These are phyloP conservation scores for Sminthurinus aureus DNA, from an alignment of 2,888 invertebrate species.

Conservation along the genomic window DNA sequence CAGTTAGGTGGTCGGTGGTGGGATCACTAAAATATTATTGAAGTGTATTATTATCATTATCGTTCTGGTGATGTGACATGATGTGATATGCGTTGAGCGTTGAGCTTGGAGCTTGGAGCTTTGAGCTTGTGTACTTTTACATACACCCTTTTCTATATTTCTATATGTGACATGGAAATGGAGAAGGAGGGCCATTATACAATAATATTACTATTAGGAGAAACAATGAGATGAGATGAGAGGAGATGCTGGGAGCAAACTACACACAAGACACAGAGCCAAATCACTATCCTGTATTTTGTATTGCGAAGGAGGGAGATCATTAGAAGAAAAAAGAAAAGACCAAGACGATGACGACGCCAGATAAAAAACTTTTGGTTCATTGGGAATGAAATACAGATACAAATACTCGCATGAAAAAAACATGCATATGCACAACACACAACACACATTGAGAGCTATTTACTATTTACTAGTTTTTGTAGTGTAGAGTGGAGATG, in stretches of 20 bases:
- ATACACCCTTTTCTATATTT: no score
- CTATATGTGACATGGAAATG: neutral
- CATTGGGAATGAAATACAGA: constrained; percentile 30
- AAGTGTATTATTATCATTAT: neutral
- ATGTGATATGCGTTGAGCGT: no score
- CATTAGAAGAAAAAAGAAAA: constrained; percentile 22
- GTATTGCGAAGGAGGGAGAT: constrained; percentile 13
- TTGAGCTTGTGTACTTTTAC: no score
- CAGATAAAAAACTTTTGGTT: constrained; percentile 36
- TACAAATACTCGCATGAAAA: constrained; percentile 26
- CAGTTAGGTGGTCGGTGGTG: constrained; percentile 43
- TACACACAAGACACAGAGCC: neutral
- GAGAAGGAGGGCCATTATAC: constrained; percentile 3
- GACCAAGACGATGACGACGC: constrained; percentile 32
- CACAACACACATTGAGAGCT: constrained; percentile 13
- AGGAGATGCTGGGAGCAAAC: neutral
- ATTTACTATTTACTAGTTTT: neutral
- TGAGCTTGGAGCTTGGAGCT: no score
- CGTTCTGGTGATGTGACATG: no score
- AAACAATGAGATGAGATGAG: constrained; percentile 32
- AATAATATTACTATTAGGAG: neutral
- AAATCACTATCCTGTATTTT: neutral
- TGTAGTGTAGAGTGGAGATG: no score
- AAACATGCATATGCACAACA: neutral
- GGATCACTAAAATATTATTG: constrained; percentile 40